Evolutionary conservation across 2,113 vertebrate species (phyloP).

Genomic region (Dinomys branickii): DNA sequence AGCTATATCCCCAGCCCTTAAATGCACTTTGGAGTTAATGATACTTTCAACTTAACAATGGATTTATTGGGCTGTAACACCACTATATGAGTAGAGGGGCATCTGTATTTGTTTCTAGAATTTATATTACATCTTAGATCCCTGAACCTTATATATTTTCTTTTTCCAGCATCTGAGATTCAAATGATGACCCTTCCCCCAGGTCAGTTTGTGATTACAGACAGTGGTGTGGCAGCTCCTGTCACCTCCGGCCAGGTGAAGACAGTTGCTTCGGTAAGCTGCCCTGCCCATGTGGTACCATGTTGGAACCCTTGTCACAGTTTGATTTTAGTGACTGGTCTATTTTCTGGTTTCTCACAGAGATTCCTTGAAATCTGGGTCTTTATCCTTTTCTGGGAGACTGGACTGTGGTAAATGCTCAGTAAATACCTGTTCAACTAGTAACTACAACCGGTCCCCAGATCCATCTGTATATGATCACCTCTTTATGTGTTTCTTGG

Average conservation of each 20-base stretch:
- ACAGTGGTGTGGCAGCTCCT: constrained; percentile 90
- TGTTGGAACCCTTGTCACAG: not conserved
- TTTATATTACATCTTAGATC: constrained; percentile 14
- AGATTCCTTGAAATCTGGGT: not conserved
- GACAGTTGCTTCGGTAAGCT: constrained; percentile 90
- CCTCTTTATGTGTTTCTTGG: not conserved
- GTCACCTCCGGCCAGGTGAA: constrained; percentile 94
- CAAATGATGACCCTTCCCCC: constrained; percentile 99
- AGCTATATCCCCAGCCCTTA: too few species aligned
- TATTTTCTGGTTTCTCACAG: not conserved
- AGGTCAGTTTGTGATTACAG: constrained; percentile 97
- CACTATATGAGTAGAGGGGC: not conserved
- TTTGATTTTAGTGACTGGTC: not conserved
- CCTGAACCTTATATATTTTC: constrained; percentile 57
- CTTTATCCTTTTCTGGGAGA: not conserved
- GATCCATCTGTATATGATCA: not conserved
- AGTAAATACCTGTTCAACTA: not conserved
- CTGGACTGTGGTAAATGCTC: not conserved
- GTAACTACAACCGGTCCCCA: not conserved
- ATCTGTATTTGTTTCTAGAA: constrained; percentile 43
- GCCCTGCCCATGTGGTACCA: not conserved
- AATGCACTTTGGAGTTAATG: not conserved
- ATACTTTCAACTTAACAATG: not conserved
- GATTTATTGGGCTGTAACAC: not conserved
- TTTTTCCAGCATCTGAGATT: constrained; percentile 93